These are phyloP conservation scores for Odontomachus brunneus DNA, from an alignment of 1,140 invertebrate species.

Conservation along the genomic window DNA sequence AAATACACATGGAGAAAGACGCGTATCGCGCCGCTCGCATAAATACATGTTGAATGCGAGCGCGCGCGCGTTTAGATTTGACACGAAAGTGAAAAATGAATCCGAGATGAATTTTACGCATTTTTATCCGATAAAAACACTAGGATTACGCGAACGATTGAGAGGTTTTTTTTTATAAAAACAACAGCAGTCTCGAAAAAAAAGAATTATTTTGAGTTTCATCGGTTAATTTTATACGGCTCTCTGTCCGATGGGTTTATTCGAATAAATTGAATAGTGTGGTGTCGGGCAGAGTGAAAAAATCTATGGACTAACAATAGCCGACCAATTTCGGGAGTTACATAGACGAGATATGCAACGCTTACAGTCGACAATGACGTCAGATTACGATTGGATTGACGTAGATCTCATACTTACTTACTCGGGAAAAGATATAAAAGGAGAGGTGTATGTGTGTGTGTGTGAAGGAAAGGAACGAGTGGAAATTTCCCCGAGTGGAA, in stretches of 20 bases:
- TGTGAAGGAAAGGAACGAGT: too few species aligned
- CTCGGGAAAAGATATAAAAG: too few species aligned
- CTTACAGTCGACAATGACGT: too few species aligned
- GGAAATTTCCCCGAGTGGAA: too few species aligned
- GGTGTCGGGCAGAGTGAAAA: background rate
- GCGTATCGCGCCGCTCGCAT: background rate
- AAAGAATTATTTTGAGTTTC: conserved; percentile 38
- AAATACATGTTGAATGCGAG: background rate
- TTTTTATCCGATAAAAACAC: conserved; percentile 39
- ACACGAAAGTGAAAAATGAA: conserved; percentile 26
- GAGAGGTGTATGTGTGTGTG: too few species aligned
- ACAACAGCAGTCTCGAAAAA: conserved; percentile 4
- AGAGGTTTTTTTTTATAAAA: conserved; percentile 36
- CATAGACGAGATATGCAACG: background rate
- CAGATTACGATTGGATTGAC: too few species aligned
- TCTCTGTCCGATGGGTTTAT: conserved; percentile 37
- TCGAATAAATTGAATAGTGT: conserved; percentile 32
- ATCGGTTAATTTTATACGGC: conserved; percentile 29
- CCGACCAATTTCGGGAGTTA: background rate
- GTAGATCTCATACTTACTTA: too few species aligned
- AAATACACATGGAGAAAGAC: conserved; percentile 1
- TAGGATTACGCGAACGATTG: conserved; percentile 16
- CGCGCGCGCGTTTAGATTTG: background rate
- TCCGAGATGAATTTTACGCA: conserved; percentile 8
- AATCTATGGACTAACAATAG: background rate